phyloP scores from a whole-genome alignment of 2,888 invertebrate genomes.

The Acrobeloides nanus region DNA sequence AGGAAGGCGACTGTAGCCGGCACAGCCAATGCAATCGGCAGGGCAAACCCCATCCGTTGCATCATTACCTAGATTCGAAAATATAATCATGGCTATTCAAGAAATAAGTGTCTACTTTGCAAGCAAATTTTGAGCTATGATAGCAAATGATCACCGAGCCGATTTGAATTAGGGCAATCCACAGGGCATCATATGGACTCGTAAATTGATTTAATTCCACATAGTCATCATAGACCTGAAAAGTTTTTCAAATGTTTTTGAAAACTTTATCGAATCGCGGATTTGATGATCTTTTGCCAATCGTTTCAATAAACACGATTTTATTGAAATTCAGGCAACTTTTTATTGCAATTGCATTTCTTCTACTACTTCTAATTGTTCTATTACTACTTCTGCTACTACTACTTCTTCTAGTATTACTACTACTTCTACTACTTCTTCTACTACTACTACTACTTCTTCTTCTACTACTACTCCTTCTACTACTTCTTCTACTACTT shows the following conservation, averaged over 20 bases:
- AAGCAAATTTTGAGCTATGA: constrained; percentile 59
- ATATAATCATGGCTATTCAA: constrained; percentile 1
- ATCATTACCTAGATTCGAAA: constrained; percentile 59
- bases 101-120: constrained; percentile 43
- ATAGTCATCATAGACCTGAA: constrained; percentile 46
- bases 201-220: constrained; percentile 50
- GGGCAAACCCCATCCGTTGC: constrained; percentile 91
- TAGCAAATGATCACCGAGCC: constrained; percentile 55
- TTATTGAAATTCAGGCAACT: too few relatives aligned
- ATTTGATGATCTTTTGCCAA: too few relatives aligned
- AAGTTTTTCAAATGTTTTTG: too few relatives aligned
- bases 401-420: too few relatives aligned
- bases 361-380: too few relatives aligned
- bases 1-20: constrained; percentile 71
- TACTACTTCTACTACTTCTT: too few relatives aligned
- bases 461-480: too few relatives aligned
- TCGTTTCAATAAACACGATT: too few relatives aligned
- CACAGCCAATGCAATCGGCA: constrained; percentile 85
- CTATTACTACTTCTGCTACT: too few relatives aligned
- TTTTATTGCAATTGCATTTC: neutral
- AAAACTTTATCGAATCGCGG: too few relatives aligned
- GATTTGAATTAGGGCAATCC: constrained; percentile 50
- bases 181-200: constrained; percentile 53
- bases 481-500: too few relatives aligned
- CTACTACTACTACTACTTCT: too few relatives aligned